Base-by-base conservation (phyloP, 37 sponge, comb jelly and placozoan species). In the Ephydatia muelleri region DNA sequence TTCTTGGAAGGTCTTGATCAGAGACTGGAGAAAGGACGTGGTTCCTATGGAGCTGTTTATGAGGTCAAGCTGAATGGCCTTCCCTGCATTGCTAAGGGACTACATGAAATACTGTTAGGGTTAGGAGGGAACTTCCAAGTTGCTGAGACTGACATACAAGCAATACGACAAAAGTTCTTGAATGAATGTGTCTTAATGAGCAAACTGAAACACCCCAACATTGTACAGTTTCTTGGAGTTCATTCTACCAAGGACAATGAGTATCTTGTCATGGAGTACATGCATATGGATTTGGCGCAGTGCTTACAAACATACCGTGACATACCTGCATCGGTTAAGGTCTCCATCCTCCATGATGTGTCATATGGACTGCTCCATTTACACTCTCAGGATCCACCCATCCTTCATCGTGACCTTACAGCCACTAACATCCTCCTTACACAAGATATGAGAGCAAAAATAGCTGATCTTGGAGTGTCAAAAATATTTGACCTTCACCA, bases 41-140 rank as follows among this genome's bases (percentile, higher is more conserved):
- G 88, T 8, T 49, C 88, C 23, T 87, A 65, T 77, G 88, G 88
- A 26, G 28, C 82, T 23, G 88, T 87, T 36, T 74, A 76, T 68
- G 82, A 87, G 67, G 70, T 87, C 14, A 32, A 49, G 76, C 67
- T 30, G 75, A 80, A 82, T 68, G 88, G 88, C 31, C 76, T 68
- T 12, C 31, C 76, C 3, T 87, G 88, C 67, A 82, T 82, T 6
- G 88, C 88, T 28, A 87, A 87, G 75, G 75, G 74, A 49, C 82
- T 87, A 36, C 88, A 82, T 77, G 82, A 82, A 16, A 69, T 87
- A 0, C 70, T 76, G n/a, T 67, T 87, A 31, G 69, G 77, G 22
- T 21, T 19, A 14, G 16, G 57, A 57, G 57, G 57, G 9, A 23
- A 77, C 57, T 5, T 14, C 2, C 80, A 43, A 22, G 38, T 27